Conservation (phyloP, 2,888 invertebrate genomes). For the Ophion slaviceki region DNA sequence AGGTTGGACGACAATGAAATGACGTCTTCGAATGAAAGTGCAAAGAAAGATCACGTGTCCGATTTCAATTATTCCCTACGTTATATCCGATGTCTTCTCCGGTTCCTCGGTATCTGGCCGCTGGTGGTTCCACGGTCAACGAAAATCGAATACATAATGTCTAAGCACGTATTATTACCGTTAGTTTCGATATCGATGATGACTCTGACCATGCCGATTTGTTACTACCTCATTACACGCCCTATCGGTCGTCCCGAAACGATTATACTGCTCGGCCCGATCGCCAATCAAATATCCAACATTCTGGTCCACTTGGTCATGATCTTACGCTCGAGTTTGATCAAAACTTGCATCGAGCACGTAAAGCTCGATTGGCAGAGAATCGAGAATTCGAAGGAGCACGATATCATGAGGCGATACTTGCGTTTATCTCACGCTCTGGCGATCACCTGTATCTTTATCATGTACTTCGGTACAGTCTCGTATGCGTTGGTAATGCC, state of each 20-base stretch:
- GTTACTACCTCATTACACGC: background rate
- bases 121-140: background rate
- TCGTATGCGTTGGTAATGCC: constrained; percentile 64
- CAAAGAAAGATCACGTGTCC: background rate
- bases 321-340: constrained; percentile 11
- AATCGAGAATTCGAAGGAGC: constrained; percentile 60
- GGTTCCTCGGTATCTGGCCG: constrained; percentile 59
- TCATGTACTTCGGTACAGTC: constrained; percentile 72
- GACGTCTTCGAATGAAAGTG: too few species aligned
- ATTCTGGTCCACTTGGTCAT: constrained; percentile 35
- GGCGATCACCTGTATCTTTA: constrained; percentile 66
- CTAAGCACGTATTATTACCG: constrained; percentile 22
- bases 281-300: constrained; percentile 34
- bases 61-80: constrained; percentile 35
- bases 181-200: constrained; percentile 19
- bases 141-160: constrained; percentile 32
- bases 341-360: constrained; percentile 56
- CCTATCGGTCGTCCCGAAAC: constrained; percentile 12
- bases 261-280: constrained; percentile 49
- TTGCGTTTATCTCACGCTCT: constrained; percentile 55
- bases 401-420: constrained; percentile 56
- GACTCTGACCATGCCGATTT: background rate
- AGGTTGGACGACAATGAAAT: too few species aligned
- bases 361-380: constrained; percentile 61
- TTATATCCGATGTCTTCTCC: constrained; percentile 49